phyloP scores from a whole-genome alignment of 2,113 vertebrate species.

The Callopanchax toddi region DNA sequence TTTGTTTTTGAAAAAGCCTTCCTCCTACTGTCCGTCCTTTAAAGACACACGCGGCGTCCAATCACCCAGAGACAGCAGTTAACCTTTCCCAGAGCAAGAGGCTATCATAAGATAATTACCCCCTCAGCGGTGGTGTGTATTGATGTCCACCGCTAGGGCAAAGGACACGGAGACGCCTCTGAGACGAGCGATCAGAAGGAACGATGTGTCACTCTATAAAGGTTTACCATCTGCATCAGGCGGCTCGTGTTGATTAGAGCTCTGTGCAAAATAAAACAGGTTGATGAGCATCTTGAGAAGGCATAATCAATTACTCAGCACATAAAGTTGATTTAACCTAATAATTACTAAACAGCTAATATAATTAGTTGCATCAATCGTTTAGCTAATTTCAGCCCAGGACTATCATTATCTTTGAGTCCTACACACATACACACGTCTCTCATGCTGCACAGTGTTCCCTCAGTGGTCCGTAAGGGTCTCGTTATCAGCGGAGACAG shows the following conservation, averaged over 20 bases:
- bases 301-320: conserved; percentile 1
- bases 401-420: background rate
- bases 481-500: no score
- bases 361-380: background rate
- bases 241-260: conserved; percentile 55
- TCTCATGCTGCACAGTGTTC: background rate
- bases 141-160: conserved; percentile 47
- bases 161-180: conserved; percentile 33
- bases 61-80: conserved; percentile 36
- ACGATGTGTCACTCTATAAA: conserved; percentile 60
- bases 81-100: conserved; percentile 50
- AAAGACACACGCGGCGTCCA: conserved; percentile 31
- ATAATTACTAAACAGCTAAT: background rate
- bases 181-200: conserved; percentile 52
- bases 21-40: conserved; percentile 19
- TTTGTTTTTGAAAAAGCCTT: conserved; percentile 33
- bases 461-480: background rate
- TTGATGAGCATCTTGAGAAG: background rate
- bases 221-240: conserved; percentile 62
- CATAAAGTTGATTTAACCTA: conserved; percentile 2
- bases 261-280: conserved; percentile 31
- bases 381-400: background rate
- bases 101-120: conserved; percentile 61
- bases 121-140: conserved; percentile 45
- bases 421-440: background rate